A percentile compares a stretch with the other conserved stretches of the same genome.
phyloP scores from a whole-genome alignment of 2,888 invertebrate genomes.

The Gisinianus flammeolus region DNA sequence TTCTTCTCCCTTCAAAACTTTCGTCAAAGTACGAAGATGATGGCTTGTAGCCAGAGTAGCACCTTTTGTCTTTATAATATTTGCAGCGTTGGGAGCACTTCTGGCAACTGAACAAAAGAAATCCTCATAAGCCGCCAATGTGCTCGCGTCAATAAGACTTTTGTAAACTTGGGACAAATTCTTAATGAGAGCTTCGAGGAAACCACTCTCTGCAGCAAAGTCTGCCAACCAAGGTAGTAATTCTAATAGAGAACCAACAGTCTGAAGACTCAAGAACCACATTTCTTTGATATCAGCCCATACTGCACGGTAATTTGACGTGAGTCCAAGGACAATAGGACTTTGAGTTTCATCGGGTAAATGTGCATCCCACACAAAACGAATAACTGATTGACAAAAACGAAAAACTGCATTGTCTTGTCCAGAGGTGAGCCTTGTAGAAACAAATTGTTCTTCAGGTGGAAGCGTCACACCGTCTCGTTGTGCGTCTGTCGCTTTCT shows the following conservation, averaged over 20 bases:
- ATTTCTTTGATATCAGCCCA: constrained; percentile 90
- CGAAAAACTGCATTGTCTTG: constrained; percentile 72
- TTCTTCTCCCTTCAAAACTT: constrained; percentile 40
- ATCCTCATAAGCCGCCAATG: constrained; percentile 89
- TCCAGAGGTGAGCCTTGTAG: constrained; percentile 67
- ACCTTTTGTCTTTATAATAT: constrained; percentile 55
- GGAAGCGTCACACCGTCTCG: constrained; percentile 48
- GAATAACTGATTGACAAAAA: constrained; percentile 85
- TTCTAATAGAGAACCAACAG: constrained; percentile 80
- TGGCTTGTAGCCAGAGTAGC: constrained; percentile 57
- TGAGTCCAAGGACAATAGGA: constrained; percentile 77
- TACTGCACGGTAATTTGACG: constrained; percentile 82
- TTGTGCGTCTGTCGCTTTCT: constrained; percentile 66
- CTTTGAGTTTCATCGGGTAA: constrained; percentile 83
- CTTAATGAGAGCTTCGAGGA: constrained; percentile 86
- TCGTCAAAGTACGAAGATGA: constrained; percentile 54
- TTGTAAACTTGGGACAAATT: constrained; percentile 82
- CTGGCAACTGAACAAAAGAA: constrained; percentile 69
- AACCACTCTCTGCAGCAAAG: constrained; percentile 91
- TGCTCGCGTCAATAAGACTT: constrained; percentile 80
- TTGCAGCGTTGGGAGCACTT: constrained; percentile 50
- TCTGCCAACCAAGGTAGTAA: constrained; percentile 88
- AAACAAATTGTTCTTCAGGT: constrained; percentile 57
- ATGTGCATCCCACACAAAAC: constrained; percentile 90
- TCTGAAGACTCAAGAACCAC: constrained; percentile 94